Evolutionary conservation across 64 coral and sea anemone genomes (phyloP), one percentile per base, ranked within the genome.

Genomic region (Acropora tenuis): DNA sequence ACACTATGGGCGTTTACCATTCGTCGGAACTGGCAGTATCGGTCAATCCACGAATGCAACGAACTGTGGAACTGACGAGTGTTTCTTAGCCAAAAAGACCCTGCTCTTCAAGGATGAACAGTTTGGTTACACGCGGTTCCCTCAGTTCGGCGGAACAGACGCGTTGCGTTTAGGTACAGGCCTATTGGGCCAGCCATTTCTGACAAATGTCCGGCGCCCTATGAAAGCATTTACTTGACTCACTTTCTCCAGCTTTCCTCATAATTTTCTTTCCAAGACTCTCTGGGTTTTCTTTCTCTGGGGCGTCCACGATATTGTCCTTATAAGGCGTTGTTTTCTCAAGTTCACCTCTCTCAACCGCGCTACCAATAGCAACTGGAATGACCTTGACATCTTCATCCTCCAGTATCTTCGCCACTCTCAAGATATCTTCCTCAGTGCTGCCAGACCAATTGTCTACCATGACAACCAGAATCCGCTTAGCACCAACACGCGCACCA

Each of bases 381-480:
- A 98, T 89, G 50, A 98, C 61, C n/a, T 72, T 80, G n/a, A 98
- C 87, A 1, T 77, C 42, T 8, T 82, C 71, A 16, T 80, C 90
- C 69, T 95, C 96, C 19, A 98, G 72, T 18, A 50, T n/a, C 68
- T 20, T 75, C 5, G 88, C 91, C 73, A 88, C 80, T 72, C 43
- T 79, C 8, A 53, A 49, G 41, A 88, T 74, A 41, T 95, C 93
- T 41, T 87, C 43, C 17, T 90, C 75, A 3, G 19, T 77, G n/a
- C 74, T 90, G 40, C 76, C 76, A 58, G 94, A 93, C 69, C 78
- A 88, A 19, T 88, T 95, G 72, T 98, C 96, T 30, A 82, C 88
- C 11, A 98, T 61, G 53, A 98, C 73, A 43, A 98, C 93, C 13
- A 98, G 83, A 69, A 98, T 78, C 55, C 93, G 95, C 50, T 89